phyloP scores from a whole-genome alignment of 2,797 vertebrate genomes.

The Stomatorhinus walkeri region DNA sequence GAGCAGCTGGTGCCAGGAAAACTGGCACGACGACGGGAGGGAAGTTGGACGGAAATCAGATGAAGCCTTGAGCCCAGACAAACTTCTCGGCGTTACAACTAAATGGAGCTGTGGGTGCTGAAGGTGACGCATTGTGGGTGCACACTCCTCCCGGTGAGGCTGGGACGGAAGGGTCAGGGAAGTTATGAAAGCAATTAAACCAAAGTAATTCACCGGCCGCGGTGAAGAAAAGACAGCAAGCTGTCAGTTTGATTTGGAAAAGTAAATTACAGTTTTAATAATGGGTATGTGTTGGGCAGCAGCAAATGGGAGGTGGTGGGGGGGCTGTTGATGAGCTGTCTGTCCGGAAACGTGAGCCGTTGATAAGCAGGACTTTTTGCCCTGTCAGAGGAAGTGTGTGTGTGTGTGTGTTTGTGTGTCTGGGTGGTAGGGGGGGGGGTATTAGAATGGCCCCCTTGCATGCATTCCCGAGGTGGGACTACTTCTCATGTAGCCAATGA shows the following conservation, averaged over 20 bases:
- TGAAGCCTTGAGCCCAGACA: neutral
- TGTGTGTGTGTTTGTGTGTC: neutral
- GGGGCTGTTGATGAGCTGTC: constrained; percentile 29
- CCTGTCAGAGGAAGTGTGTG: constrained; percentile 3
- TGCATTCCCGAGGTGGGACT: neutral
- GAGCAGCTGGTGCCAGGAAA: neutral
- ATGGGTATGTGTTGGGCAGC: constrained; percentile 55
- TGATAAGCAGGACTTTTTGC: constrained; percentile 9
- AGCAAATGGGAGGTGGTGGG: neutral
- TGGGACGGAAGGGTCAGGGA: constrained; percentile 66
- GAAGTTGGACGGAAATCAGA: constrained; percentile 67
- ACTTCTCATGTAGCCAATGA: neutral
- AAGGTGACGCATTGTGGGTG: constrained; percentile 39
- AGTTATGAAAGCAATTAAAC: constrained; percentile 99
- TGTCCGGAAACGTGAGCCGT: neutral
- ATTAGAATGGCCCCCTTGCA: neutral
- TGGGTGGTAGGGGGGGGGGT: neutral
- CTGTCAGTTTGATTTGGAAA: constrained; percentile 97
- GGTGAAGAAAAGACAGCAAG: constrained; percentile 97
- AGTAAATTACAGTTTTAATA: constrained; percentile 99
- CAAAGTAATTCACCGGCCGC: constrained; percentile 81
- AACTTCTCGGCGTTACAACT: neutral
- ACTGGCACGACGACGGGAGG: constrained; percentile 37
- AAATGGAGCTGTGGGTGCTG: neutral
- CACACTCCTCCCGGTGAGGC: constrained; percentile 58